phyloP scores from a whole-genome alignment of 2,888 invertebrate species.

The Drosophila barbarae region DNA sequence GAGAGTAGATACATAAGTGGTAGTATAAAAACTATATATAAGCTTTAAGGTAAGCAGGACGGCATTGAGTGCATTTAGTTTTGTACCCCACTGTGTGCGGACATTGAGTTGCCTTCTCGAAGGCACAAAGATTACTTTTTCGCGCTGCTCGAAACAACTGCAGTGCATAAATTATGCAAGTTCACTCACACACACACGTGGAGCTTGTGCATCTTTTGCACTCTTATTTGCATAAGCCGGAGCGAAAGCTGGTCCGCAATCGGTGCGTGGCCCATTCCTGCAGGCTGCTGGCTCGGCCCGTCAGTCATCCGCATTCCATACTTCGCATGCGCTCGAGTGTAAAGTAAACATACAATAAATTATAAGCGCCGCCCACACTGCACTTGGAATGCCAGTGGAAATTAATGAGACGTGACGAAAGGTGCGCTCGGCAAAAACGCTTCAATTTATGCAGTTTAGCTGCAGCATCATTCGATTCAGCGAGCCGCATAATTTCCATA shows the following conservation, averaged over 20 bases:
- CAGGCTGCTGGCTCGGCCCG: slow-evolving; percentile 6
- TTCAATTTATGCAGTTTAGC: slow-evolving; percentile 47
- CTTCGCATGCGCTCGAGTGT: slow-evolving; percentile 58
- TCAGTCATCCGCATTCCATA: slow-evolving; percentile 24
- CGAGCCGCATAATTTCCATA: slow-evolving; percentile 55
- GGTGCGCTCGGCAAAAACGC: slow-evolving; percentile 48
- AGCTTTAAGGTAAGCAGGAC: too few species aligned
- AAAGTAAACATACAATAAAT: slow-evolving; percentile 69
- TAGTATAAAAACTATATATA: neutral
- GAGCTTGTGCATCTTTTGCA: slow-evolving; percentile 36
- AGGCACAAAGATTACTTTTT: slow-evolving; percentile 26
- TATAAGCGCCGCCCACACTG: slow-evolving; percentile 48
- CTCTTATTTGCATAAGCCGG: slow-evolving; percentile 64
- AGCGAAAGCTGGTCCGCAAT: slow-evolving; percentile 52
- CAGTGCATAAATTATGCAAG: slow-evolving; percentile 60
- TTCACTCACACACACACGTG: slow-evolving; percentile 6
- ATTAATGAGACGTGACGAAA: slow-evolving; percentile 67
- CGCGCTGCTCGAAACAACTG: slow-evolving; percentile 55
- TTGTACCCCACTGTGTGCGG: slow-evolving; percentile 40
- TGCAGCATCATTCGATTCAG: slow-evolving; percentile 63
- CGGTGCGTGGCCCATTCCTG: slow-evolving; percentile 52
- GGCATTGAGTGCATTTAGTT: neutral
- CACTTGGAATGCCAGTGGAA: slow-evolving; percentile 47
- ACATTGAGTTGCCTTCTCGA: slow-evolving; percentile 14
- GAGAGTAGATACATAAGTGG: neutral